Percentiles rank a stretch among this genome's conserved stretches.
phyloP scores from a whole-genome alignment of 2,888 invertebrate genomes.

The Agrochola lychnidis region DNA sequence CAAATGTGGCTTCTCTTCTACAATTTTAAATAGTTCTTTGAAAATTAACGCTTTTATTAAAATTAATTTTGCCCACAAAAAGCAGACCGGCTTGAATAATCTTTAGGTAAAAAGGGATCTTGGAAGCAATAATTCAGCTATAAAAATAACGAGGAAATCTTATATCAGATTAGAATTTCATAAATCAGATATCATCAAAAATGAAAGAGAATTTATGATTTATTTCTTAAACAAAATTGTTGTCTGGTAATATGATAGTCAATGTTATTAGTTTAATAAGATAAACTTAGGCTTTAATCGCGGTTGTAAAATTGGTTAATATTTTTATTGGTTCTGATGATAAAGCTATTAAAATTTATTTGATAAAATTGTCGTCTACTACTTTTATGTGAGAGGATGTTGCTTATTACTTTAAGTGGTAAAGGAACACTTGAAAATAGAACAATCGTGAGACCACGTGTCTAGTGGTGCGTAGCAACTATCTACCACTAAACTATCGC shows the following conservation, averaged over 20 bases:
- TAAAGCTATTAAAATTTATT: background rate
- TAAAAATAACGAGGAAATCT: constrained; percentile 63
- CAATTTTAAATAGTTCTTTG: background rate
- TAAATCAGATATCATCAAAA: constrained; percentile 61
- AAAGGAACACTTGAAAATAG: background rate
- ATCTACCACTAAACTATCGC: constrained; percentile 34
- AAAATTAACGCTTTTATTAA: no score
- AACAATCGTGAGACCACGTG: constrained; percentile 38
- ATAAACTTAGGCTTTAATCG: constrained; percentile 12
- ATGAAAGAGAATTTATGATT: constrained; percentile 63
- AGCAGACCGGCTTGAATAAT: constrained; percentile 47
- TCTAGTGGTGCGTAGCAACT: constrained; percentile 44
- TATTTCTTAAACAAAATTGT: constrained; percentile 55
- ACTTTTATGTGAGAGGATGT: background rate
- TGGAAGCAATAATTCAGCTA: constrained; percentile 62
- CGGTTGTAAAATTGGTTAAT: background rate
- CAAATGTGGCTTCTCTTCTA: background rate
- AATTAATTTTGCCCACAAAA: constrained; percentile 13
- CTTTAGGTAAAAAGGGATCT: constrained; percentile 49
- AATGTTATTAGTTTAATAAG: constrained; percentile 49
- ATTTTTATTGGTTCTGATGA: background rate
- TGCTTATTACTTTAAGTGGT: background rate
- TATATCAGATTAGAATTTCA: constrained; percentile 69
- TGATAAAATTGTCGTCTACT: background rate
- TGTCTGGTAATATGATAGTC: constrained; percentile 54